Evolutionary conservation across 1,140 invertebrate species (phyloP).

Genomic region (Diabrotica undecimpunctata): DNA sequence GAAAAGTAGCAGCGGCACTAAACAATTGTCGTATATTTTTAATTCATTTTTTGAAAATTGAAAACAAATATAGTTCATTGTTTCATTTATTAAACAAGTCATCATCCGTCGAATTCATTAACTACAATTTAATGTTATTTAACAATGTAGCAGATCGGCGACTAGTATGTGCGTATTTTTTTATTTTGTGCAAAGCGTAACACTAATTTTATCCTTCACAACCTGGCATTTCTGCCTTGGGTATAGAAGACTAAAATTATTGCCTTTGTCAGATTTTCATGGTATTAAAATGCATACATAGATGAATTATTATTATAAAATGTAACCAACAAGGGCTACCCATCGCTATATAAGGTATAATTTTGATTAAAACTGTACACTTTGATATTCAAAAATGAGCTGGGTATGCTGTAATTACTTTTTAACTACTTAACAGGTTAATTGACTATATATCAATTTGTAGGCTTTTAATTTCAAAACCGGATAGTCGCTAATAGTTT

Average conservation of each 20-base stretch:
- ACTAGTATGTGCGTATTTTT: too few relatives aligned
- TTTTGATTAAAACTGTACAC: constrained; percentile 1
- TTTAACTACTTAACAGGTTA: constrained; percentile 1
- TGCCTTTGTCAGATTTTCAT: not conserved
- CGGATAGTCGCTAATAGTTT: not conserved
- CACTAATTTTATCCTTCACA: too few relatives aligned
- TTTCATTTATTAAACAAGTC: too few relatives aligned
- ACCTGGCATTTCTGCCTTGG: too few relatives aligned
- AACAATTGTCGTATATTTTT: too few relatives aligned
- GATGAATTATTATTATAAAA: constrained; percentile 3
- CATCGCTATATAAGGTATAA: constrained; percentile 2
- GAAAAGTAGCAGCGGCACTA: too few relatives aligned
- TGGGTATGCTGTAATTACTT: not conserved
- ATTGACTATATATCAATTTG: constrained; percentile 1
- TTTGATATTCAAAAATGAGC: constrained; percentile 3
- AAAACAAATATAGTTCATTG: too few relatives aligned
- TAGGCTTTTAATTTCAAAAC: not conserved
- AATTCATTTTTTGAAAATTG: too few relatives aligned
- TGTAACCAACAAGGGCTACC: constrained; percentile 1
- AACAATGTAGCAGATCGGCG: too few relatives aligned
- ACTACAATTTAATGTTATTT: too few relatives aligned
- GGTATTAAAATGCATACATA: not conserved
- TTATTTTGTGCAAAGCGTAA: too few relatives aligned
- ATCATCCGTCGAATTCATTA: too few relatives aligned
- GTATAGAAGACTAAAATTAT: constrained; percentile 1